Conservation (phyloP, 2,797 vertebrate genomes). For the Micrastur ruficollis region DNA sequence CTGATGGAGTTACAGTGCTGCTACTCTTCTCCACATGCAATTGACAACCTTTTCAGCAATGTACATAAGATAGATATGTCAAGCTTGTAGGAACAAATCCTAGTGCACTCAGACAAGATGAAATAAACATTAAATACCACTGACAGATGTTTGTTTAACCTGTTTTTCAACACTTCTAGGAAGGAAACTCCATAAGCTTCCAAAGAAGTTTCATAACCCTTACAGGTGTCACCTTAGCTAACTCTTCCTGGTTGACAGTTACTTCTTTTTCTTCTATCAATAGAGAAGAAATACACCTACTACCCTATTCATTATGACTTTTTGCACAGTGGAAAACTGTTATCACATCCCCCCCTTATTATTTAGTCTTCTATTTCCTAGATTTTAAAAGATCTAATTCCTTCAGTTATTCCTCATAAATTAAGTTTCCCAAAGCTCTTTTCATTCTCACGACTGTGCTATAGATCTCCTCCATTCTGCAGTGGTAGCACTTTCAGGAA, state of each 20-base stretch:
- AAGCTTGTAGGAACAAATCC: background rate
- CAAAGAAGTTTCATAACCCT: background rate
- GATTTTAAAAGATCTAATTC: background rate
- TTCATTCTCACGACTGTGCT: background rate
- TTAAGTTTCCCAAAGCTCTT: background rate
- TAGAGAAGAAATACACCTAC: background rate
- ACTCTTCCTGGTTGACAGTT: background rate
- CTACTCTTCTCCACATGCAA: rapidly evolving
- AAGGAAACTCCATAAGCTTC: background rate
- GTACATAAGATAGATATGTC: background rate
- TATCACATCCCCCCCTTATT: background rate
- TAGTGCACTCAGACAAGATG: background rate
- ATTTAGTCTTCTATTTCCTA: background rate
- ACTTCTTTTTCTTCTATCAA: background rate
- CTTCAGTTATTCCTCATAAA: background rate
- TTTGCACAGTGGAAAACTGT: background rate
- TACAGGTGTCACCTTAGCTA: background rate
- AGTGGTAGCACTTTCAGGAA: background rate
- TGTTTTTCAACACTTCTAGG: background rate
- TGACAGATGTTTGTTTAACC: background rate
- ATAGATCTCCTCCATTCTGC: background rate
- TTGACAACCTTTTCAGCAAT: background rate
- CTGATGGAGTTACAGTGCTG: background rate
- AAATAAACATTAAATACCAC: background rate
- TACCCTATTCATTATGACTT: background rate